These are phyloP conservation scores for Lindbergichthys nudifrons DNA, from an alignment of 2,797 vertebrate genomes.

Conservation along the genomic window DNA sequence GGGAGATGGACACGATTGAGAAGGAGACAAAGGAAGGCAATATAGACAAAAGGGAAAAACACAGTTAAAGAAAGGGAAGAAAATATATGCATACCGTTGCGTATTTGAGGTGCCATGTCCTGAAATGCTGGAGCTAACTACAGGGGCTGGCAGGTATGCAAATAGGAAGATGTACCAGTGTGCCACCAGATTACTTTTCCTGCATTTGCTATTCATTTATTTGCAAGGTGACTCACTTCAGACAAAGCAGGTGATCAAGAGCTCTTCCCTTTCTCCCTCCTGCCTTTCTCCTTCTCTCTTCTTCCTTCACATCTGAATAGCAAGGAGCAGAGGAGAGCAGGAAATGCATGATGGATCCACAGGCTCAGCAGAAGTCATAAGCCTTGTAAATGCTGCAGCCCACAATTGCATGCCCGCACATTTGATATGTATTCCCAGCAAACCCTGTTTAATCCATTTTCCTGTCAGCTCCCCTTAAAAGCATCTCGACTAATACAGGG, in stretches of 20 bases:
- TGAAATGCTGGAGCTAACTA: constrained; percentile 77
- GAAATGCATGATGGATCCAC: constrained; percentile 76
- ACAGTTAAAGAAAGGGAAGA: constrained; percentile 39
- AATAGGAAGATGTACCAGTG: constrained; percentile 82
- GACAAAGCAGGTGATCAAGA: constrained; percentile 88
- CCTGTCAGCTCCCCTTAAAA: constrained; percentile 80
- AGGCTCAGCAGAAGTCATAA: constrained; percentile 82
- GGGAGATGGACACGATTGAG: constrained; percentile 55
- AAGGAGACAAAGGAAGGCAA: constrained; percentile 54
- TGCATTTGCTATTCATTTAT: constrained; percentile 90
- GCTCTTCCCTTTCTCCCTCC: constrained; percentile 63
- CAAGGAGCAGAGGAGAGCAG: constrained; percentile 60
- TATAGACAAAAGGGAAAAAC: constrained; percentile 40
- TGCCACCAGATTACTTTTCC: constrained; percentile 86
- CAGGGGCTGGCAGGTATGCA: constrained; percentile 86
- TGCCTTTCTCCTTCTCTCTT: constrained; percentile 44
- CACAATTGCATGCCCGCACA: constrained; percentile 77
- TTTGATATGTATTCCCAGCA: constrained; percentile 85
- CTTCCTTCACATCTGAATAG: constrained; percentile 52
- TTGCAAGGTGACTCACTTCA: constrained; percentile 91
- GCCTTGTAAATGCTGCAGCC: constrained; percentile 77
- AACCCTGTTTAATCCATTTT: constrained; percentile 85
- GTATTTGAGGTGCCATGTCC: constrained; percentile 71
- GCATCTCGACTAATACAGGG: constrained; percentile 63
- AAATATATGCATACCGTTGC: constrained; percentile 75